Percentiles rank a stretch among this genome's conserved stretches.
Conservation (phyloP, 2,888 invertebrate genomes). For the Tetheella fluctuosa region DNA sequence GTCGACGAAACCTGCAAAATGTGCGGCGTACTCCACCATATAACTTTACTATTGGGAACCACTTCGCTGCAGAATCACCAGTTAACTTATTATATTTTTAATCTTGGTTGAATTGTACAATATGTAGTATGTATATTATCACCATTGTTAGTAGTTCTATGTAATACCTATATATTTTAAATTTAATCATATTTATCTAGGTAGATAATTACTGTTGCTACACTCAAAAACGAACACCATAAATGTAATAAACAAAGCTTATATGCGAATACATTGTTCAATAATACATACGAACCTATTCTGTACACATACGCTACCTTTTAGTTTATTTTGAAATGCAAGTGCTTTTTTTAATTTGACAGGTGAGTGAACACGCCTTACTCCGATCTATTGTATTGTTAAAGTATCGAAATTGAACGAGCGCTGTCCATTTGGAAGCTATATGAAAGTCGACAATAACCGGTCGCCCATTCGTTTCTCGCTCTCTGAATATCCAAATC, state of each 20-base stretch:
- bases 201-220: no score
- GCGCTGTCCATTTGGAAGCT: conserved; percentile 75
- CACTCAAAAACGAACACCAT: no score
- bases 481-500: conserved; percentile 72
- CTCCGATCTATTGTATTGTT: conserved; percentile 78
- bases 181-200: no score
- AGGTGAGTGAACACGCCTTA: conserved; percentile 81
- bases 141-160: no score
- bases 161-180: not conserved
- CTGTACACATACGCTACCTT: conserved; percentile 21
- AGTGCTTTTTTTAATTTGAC: conserved; percentile 82
- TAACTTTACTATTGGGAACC: conserved; percentile 16
- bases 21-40: conserved; percentile 77
- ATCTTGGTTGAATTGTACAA: not conserved
- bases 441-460: conserved; percentile 73
- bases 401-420: conserved; percentile 83
- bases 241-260: no score
- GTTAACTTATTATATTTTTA: not conserved
- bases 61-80: not conserved
- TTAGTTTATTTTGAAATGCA: conserved; percentile 73
- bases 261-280: not conserved
- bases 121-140: not conserved
- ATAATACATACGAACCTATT: not conserved
- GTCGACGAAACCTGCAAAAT: conserved; percentile 98
- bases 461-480: conserved; percentile 65